These are phyloP conservation scores for Chlorospingus semifuscus DNA, from an alignment of 2,797 vertebrate species.

Conservation along the genomic window DNA sequence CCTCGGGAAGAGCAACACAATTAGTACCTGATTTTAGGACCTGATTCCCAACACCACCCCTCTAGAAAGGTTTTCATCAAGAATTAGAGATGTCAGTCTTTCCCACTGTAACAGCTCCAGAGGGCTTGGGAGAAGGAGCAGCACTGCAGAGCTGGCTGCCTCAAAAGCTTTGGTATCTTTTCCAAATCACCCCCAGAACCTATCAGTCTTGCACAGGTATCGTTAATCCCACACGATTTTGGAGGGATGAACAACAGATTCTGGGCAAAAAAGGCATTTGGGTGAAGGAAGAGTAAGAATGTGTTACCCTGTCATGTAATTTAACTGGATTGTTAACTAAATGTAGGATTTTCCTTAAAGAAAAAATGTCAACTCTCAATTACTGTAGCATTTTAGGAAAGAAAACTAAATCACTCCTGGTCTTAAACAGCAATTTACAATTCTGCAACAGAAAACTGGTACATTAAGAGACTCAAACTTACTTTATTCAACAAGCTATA, in stretches of 20 bases:
- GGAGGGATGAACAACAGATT: background rate
- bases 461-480: background rate
- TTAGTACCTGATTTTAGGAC: background rate
- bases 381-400: background rate
- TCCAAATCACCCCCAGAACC: background rate
- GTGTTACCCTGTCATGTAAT: background rate
- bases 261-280: background rate
- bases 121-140: background rate
- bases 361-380: background rate
- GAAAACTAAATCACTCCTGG: background rate
- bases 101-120: background rate
- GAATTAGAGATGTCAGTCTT: background rate
- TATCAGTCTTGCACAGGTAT: background rate
- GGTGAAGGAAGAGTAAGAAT: background rate
- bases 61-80: background rate
- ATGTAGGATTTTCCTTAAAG: background rate
- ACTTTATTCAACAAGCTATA: background rate
- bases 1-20: constrained; percentile 64
- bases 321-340: background rate
- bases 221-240: background rate
- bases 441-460: background rate
- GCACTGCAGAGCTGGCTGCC: background rate
- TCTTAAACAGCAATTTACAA: background rate
- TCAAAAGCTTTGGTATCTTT: background rate
- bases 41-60: background rate